These are phyloP conservation scores for human DNA, from an alignment of 2,113 vertebrate genomes.

Conservation along the genomic window DNA sequence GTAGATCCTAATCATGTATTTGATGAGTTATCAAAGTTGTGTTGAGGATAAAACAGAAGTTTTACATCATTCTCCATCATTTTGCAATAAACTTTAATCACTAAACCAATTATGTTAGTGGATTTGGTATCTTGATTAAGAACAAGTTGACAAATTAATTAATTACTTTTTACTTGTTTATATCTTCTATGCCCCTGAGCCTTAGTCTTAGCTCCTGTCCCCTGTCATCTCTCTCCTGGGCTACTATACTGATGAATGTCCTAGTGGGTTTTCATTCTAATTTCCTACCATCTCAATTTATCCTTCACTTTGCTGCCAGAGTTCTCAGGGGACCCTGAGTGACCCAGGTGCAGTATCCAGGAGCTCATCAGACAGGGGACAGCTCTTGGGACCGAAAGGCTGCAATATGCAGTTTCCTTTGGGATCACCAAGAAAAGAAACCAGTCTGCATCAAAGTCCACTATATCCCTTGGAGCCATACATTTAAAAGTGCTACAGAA, in stretches of 20 bases:
- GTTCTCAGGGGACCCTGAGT: neutral
- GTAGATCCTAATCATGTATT: neutral
- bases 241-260: neutral
- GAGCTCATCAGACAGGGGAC: neutral
- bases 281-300: neutral
- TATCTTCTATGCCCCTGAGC: neutral
- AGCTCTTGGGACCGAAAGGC: neutral
- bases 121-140: neutral
- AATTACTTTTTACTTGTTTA: neutral
- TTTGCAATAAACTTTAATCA: neutral
- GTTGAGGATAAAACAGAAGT: neutral
- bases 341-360: too few species aligned
- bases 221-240: neutral
- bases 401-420: neutral
- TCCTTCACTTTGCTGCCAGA: neutral
- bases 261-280: neutral
- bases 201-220: neutral
- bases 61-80: neutral
- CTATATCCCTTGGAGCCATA: neutral
- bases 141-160: neutral
- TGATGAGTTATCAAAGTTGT: neutral
- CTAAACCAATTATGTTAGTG: neutral
- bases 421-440: neutral
- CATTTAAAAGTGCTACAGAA: neutral
- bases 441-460: neutral